Percentiles rank a stretch among this genome's conserved stretches.
Evolutionary conservation across 2,113 vertebrate genomes (phyloP).

Genomic region (Trematomus loennbergii): DNA sequence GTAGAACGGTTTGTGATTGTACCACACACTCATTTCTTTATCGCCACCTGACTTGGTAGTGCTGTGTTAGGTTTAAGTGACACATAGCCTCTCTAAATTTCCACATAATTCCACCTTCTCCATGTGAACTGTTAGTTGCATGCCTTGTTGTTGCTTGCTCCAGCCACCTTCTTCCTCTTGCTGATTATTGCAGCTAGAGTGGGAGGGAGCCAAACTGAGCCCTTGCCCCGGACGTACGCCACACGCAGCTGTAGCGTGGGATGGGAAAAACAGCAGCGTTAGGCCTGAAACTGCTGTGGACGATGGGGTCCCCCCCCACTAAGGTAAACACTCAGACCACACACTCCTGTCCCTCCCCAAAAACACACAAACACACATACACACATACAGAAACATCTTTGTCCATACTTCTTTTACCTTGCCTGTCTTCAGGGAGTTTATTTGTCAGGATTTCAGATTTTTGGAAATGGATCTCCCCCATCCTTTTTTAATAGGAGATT

Average conservation of each 20-base stretch:
- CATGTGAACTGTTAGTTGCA: conserved; percentile 85
- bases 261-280: conserved; percentile 85
- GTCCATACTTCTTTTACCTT: conserved; percentile 38
- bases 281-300: conserved; percentile 86
- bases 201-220: conserved; percentile 85
- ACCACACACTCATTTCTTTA: conserved; percentile 47
- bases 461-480: conserved; percentile 25
- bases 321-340: conserved; percentile 87
- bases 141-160: conserved; percentile 87
- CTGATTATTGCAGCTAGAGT: conserved; percentile 89
- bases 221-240: conserved; percentile 85
- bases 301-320: conserved; percentile 80
- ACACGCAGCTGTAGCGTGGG: conserved; percentile 85
- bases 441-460: conserved; percentile 53
- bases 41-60: conserved; percentile 44
- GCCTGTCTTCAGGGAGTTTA: conserved; percentile 53
- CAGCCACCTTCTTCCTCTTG: conserved; percentile 88
- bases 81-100: conserved; percentile 68
- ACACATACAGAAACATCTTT: conserved; percentile 36
- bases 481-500: conserved; percentile 31
- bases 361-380: conserved; percentile 58
- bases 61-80: conserved; percentile 58
- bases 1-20: conserved; percentile 42
- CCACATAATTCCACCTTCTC: conserved; percentile 78
- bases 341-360: conserved; percentile 78